Base-by-base conservation (phyloP, 2,888 invertebrate genomes). In the Mechanitis mazaeus region DNA sequence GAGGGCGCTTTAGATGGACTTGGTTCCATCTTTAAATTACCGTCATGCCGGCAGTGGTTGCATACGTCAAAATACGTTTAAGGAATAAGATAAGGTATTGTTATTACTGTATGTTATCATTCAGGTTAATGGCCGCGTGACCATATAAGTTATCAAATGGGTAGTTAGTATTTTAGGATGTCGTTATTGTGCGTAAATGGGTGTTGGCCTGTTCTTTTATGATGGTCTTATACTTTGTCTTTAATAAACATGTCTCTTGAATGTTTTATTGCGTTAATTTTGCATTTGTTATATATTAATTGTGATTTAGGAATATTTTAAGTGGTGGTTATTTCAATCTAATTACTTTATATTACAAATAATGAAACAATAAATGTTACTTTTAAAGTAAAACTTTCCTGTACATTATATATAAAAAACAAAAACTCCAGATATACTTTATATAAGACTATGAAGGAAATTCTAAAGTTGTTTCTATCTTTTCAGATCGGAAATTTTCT, bases 401-500 rank as follows among this genome's bases (percentile, higher is more conserved):
- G 20, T 20, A 20, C 20, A 20, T 20, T 20, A 20, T 20, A 20
- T 20, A 20, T 20, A 20, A 20, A 20, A 20, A 3, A 7, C 9
- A 9, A 9, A 42, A 3, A 42, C 7, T 42, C 6, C 11, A 42
- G 9, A 42, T 9, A 3, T 42, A 11, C 42, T 42, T 1, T 3
- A 42, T 9, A 42, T 9, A 42, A 9, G 11, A 42, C 33, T 56
- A 45, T 46, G 28, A 46, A 38, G 46, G 53, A 55, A 35, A 58
- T 60, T 54, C n/a, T 60, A 55, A 59, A 64, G 7, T 35, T 59
- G 46, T 83, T 83, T 85, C 72, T 78, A 80, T 86, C 77, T 83
- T 85, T 85, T 65, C 85, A 85, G 85, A 77, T 82, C 75, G 81
- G 77, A 81, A 80, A 77, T 73, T 80, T 79, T 79, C 81, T 77